Conservation (phyloP, 2,113 vertebrate species). For the Elaphurus davidianus region DNA sequence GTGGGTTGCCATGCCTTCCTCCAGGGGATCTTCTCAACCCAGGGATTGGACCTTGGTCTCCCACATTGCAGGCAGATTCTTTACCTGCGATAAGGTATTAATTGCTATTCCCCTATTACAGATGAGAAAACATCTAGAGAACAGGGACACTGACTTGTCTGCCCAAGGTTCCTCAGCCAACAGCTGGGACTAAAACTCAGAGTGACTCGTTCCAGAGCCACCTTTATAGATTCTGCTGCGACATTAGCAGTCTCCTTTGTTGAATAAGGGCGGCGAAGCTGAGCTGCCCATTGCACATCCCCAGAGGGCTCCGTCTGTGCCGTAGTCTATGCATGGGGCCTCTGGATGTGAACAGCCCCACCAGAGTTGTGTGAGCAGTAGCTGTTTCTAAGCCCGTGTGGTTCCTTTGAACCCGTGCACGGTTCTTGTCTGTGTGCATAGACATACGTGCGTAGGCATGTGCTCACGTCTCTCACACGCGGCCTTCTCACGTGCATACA, state of each 20-base stretch:
- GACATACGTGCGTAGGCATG: not conserved
- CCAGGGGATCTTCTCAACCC: not conserved
- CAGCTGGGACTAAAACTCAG: not conserved
- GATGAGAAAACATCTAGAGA: not conserved
- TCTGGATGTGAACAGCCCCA: not conserved
- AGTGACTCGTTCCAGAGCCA: not conserved
- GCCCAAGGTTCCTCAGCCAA: not conserved
- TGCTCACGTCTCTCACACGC: not conserved
- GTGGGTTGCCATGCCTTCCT: not conserved
- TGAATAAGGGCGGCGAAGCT: not conserved
- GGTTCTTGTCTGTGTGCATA: not conserved
- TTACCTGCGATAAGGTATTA: not conserved
- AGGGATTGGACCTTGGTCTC: not conserved
- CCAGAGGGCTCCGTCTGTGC: not conserved
- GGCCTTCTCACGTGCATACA: accelerated
- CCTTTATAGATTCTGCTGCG: not conserved
- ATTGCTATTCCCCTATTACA: not conserved
- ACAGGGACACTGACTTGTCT: not conserved
- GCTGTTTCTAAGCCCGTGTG: not conserved
- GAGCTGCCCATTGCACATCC: not conserved
- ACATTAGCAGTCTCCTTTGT: not conserved
- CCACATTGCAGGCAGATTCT: not conserved
- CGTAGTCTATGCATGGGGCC: not conserved
- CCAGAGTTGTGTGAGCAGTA: not conserved
- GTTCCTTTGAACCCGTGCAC: not conserved